A percentile compares a stretch with the other conserved stretches of the same genome.
Evolutionary conservation across 2,797 vertebrate genomes (phyloP).

Genomic region (Sebastes iracundus): DNA sequence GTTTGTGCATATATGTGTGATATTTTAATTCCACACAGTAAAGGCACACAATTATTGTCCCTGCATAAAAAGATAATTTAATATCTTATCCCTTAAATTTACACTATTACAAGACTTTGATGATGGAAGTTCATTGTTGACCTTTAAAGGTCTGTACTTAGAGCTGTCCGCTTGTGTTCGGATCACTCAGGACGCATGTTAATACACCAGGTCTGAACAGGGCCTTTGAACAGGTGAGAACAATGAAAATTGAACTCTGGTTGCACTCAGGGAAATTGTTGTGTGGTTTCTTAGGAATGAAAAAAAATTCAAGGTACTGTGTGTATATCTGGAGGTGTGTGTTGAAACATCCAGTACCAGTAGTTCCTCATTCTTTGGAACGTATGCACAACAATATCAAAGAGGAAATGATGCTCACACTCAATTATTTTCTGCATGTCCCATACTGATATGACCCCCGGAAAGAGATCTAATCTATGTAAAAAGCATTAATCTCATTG

Average conservation of each 20-base stretch:
- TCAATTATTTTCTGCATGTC: not conserved
- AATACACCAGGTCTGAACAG: too few relatives aligned
- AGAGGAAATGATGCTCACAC: not conserved
- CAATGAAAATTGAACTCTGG: too few relatives aligned
- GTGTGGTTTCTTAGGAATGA: not conserved
- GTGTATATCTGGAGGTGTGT: not conserved
- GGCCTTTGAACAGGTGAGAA: too few relatives aligned
- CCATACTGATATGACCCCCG: not conserved
- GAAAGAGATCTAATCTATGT: conserved; percentile 30
- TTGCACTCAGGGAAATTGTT: not conserved
- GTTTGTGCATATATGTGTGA: not conserved
- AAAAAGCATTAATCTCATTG: conserved; percentile 43
- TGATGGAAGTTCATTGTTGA: not conserved
- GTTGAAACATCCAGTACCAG: not conserved
- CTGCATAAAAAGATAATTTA: not conserved
- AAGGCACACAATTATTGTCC: not conserved
- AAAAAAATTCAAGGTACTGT: not conserved
- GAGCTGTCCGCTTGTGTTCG: too few relatives aligned
- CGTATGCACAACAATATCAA: not conserved
- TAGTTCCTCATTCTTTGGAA: conserved; percentile 1
- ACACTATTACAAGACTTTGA: not conserved
- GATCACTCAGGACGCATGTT: too few relatives aligned
- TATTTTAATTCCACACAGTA: not conserved
- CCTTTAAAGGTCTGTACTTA: not conserved
- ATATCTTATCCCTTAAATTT: not conserved